Evolutionary conservation across 2,888 invertebrate species (phyloP).

Genomic region (Drosophila borealis): DNA sequence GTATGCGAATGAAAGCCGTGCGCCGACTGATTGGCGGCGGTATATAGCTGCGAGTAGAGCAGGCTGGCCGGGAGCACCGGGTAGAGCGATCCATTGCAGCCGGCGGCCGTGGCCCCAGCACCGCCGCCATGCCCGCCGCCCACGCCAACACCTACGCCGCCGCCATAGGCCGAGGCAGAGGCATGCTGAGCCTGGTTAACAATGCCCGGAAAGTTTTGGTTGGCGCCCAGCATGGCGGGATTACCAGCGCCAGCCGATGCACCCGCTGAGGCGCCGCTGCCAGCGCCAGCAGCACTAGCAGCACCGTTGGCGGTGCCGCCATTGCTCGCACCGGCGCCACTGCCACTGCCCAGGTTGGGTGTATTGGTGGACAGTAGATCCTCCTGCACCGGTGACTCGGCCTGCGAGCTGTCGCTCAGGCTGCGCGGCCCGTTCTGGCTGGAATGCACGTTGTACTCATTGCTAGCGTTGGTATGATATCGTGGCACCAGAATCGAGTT

Average conservation of each 20-base stretch:
- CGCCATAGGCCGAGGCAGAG: slow-evolving; percentile 84
- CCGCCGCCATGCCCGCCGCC: slow-evolving; percentile 71
- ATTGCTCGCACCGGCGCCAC: slow-evolving; percentile 82
- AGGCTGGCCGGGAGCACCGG: slow-evolving; percentile 93
- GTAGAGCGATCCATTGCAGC: slow-evolving; percentile 90
- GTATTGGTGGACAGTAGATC: slow-evolving; percentile 89
- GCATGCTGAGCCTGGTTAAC: slow-evolving; percentile 86
- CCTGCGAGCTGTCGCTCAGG: slow-evolving; percentile 92
- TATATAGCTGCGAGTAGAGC: slow-evolving; percentile 93
- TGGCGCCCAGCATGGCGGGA: slow-evolving; percentile 76
- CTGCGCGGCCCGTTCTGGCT: slow-evolving; percentile 90
- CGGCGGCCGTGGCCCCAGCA: slow-evolving; percentile 81
- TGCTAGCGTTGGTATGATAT: slow-evolving; percentile 87
- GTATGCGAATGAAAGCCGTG: slow-evolving; percentile 90
- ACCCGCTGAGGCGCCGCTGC: slow-evolving; percentile 60
- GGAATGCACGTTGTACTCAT: slow-evolving; percentile 87
- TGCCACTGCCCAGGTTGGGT: slow-evolving; percentile 87
- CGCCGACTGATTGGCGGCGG: slow-evolving; percentile 90
- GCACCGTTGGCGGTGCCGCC: slow-evolving; percentile 79
- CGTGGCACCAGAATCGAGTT: slow-evolving; percentile 88
- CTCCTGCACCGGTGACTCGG: slow-evolving; percentile 93
- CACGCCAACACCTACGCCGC: slow-evolving; percentile 85
- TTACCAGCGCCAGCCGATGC: slow-evolving; percentile 59
- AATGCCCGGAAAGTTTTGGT: slow-evolving; percentile 86
- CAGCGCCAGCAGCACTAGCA: slow-evolving; percentile 68